These are phyloP conservation scores for Chionoecetes opilio DNA, from an alignment of 1,140 invertebrate genomes.

Conservation along the genomic window DNA sequence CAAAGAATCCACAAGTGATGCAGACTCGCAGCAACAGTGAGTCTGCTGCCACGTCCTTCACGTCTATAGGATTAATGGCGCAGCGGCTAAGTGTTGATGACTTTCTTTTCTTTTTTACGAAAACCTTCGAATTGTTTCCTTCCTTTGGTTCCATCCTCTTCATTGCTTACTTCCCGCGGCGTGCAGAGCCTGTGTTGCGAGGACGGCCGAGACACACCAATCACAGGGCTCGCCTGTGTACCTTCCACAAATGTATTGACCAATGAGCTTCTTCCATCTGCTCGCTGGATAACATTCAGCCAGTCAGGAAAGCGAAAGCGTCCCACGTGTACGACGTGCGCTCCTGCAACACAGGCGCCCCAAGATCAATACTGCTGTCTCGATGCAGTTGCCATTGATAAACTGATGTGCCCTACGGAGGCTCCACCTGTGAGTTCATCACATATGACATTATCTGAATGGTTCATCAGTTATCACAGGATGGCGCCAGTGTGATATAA, in stretches of 20 bases:
- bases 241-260: not conserved
- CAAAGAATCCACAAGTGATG: too few species aligned
- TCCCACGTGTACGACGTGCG: not conserved
- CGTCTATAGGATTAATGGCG: not conserved
- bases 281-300: not conserved
- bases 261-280: not conserved
- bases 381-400: not conserved
- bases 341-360: not conserved
- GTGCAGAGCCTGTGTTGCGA: not conserved
- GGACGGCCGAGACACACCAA: not conserved
- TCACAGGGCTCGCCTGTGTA: not conserved
- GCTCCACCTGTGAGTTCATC: not conserved
- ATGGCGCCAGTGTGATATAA: not conserved
- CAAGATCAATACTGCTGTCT: slow-evolving; percentile 19
- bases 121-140: not conserved
- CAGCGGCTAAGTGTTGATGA: not conserved
- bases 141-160: slow-evolving; percentile 15
- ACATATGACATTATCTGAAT: not conserved
- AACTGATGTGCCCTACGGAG: not conserved
- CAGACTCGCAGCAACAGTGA: not conserved
- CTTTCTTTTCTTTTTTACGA: not conserved
- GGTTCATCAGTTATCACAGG: not conserved
- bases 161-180: not conserved
- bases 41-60: not conserved
- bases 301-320: not conserved